Conservation (phyloP, 2,113 vertebrate genomes). For the Entosphenus tridentatus region DNA sequence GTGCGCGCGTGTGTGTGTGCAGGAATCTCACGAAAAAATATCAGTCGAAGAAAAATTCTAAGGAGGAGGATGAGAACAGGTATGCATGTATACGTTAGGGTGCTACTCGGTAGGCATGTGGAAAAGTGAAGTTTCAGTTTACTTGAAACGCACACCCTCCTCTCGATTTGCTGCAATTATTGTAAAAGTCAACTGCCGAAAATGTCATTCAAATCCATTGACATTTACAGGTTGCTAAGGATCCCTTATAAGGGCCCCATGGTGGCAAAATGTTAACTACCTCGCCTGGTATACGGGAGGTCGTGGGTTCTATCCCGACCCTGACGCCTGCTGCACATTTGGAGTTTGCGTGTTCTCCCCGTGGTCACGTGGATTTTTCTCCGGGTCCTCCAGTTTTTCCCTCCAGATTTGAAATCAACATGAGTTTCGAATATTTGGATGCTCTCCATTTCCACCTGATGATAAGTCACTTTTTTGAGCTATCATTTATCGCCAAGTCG, state of each 20-base stretch:
- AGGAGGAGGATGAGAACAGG: background rate
- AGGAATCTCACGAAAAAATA: slow-evolving; percentile 2
- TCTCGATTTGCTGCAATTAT: background rate
- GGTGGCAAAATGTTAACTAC: background rate
- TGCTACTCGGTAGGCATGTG: background rate
- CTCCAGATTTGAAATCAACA: no score
- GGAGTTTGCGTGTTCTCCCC: no score
- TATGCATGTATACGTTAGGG: background rate
- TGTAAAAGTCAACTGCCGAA: background rate
- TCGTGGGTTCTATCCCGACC: no score
- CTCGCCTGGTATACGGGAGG: no score
- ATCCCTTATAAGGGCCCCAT: background rate
- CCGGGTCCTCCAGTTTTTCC: no score
- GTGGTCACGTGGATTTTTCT: no score
- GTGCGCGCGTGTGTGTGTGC: background rate
- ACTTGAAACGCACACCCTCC: background rate
- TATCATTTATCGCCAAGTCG: no score
- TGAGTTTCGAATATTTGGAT: no score
- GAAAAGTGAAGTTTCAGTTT: background rate
- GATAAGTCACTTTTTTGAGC: no score
- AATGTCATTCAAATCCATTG: background rate
- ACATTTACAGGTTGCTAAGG: background rate
- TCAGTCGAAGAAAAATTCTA: background rate
- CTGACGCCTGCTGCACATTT: no score
- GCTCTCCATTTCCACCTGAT: no score